These are phyloP conservation scores for Thysanoteuthis rhombus DNA, from an alignment of 2,888 invertebrate species.

Conservation along the genomic window DNA sequence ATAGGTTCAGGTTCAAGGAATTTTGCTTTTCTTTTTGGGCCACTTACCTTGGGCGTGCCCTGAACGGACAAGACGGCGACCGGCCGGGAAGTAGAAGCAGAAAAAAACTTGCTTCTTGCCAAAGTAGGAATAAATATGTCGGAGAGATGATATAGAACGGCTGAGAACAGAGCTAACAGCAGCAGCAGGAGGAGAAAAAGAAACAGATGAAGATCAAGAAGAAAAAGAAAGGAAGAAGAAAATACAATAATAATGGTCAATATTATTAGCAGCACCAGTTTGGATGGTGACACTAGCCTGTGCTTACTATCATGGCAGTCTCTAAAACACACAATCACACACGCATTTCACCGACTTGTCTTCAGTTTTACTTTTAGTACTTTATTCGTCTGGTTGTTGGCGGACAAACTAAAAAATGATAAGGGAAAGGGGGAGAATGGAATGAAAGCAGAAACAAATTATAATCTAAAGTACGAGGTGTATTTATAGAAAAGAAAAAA, in stretches of 20 bases:
- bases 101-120: not conserved
- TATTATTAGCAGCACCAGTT: not conserved
- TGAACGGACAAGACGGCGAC: not conserved
- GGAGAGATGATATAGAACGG: not conserved
- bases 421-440: not conserved
- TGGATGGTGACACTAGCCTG: not conserved
- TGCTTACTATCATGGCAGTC: not conserved
- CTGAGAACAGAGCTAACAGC: not conserved
- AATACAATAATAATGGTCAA: not conserved
- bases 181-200: not conserved
- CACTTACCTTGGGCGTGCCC: not conserved
- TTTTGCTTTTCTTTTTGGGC: not conserved
- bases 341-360: not conserved
- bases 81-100: not conserved
- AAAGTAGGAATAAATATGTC: conserved; percentile 13
- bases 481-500: not conserved
- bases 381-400: too few species aligned
- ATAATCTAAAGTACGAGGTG: not conserved
- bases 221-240: conserved; percentile 16
- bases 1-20: not conserved
- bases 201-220: not conserved
- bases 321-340: not conserved
- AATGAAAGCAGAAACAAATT: not conserved
- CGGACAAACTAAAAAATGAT: not conserved
- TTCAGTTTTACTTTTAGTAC: too few species aligned